Evolutionary conservation across 2,888 invertebrate genomes (phyloP).

Genomic region (Acanthococcus lagerstroemiae): DNA sequence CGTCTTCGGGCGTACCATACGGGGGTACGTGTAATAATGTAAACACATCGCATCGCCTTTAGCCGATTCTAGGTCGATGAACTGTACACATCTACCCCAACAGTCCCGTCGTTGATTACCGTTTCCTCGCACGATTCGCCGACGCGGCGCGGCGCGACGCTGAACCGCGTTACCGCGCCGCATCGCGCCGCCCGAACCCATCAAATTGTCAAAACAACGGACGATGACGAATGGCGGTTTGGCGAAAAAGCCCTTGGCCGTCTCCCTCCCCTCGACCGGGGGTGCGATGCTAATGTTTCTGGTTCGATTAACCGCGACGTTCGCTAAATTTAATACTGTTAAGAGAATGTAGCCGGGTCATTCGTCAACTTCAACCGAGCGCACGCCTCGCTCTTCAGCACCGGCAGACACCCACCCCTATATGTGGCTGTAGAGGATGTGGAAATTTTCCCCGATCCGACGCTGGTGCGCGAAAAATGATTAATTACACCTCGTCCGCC

Average conservation of each 20-base stretch:
- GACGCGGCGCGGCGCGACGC: neutral
- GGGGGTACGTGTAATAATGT: conserved; percentile 7
- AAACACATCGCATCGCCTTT: conserved; percentile 14
- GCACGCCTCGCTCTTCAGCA: neutral
- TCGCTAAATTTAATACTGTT: neutral
- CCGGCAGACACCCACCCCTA: no score
- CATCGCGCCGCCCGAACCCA: neutral
- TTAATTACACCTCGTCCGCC: neutral
- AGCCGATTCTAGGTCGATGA: conserved; percentile 22
- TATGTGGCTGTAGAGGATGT: no score
- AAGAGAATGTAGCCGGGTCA: neutral
- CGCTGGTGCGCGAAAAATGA: neutral
- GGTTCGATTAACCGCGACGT: neutral
- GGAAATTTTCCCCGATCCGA: neutral
- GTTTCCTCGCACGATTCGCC: neutral
- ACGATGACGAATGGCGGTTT: conserved; percentile 19
- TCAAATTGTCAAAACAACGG: conserved; percentile 24
- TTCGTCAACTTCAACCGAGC: neutral
- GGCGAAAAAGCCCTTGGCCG: neutral
- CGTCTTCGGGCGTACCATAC: no score
- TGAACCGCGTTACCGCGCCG: neutral
- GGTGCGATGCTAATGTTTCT: neutral
- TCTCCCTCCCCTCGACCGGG: neutral
- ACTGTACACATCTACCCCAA: conserved; percentile 16
- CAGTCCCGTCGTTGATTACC: conserved; percentile 17